Evolutionary conservation across 2,797 vertebrate species (phyloP).

Genomic region (Falco berigora): DNA sequence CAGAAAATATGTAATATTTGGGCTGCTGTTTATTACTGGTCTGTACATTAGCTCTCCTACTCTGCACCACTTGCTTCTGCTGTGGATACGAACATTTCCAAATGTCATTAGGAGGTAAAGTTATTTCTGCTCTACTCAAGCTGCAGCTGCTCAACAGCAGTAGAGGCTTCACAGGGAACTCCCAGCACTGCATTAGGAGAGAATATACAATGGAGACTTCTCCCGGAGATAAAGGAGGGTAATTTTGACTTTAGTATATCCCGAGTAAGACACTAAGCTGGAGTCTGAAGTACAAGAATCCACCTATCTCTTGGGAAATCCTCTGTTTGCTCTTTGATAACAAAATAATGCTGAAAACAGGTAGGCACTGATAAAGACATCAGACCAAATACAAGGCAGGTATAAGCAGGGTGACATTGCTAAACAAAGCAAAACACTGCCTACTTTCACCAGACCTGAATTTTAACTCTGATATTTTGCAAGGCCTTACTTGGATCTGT

Average conservation of each 20-base stretch:
- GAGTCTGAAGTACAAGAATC: slow-evolving; percentile 57
- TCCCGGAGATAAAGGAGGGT: neutral
- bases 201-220: neutral
- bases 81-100: neutral
- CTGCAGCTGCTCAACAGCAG: neutral
- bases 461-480: slow-evolving; percentile 32
- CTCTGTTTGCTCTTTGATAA: slow-evolving; percentile 52
- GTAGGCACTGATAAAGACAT: neutral
- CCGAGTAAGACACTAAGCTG: neutral
- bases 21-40: neutral
- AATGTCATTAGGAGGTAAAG: neutral
- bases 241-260: slow-evolving; percentile 11
- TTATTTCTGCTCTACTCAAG: neutral
- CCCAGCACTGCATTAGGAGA: neutral
- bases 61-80: neutral
- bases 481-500: neutral
- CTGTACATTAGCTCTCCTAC: neutral
- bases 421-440: slow-evolving; percentile 31
- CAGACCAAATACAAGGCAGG: slow-evolving; percentile 31
- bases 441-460: slow-evolving; percentile 4
- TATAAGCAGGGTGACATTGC: slow-evolving; percentile 22
- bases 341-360: slow-evolving; percentile 17
- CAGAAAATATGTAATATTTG: neutral
- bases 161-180: neutral
- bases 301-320: slow-evolving; percentile 54